These are phyloP conservation scores for Carduelis carduelis DNA, from an alignment of 2,797 vertebrate species.

Conservation along the genomic window DNA sequence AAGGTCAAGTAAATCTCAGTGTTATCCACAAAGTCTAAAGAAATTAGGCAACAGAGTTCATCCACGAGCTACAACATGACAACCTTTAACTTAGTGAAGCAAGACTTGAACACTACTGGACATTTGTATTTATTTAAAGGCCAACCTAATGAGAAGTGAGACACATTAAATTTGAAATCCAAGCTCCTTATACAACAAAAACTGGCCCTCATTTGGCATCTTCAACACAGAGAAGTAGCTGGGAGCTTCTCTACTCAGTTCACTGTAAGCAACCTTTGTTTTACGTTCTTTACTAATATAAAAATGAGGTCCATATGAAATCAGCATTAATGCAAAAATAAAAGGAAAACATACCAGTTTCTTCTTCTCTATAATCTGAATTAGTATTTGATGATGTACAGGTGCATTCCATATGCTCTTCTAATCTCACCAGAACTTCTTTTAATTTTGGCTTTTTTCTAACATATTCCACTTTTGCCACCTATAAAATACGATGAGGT, in stretches of 20 bases:
- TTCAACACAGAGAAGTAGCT: neutral
- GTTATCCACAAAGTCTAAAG: conserved; percentile 10
- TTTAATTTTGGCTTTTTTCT: conserved; percentile 94
- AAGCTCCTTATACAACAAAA: neutral
- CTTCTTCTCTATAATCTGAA: conserved; percentile 89
- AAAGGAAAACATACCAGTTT: conserved; percentile 82
- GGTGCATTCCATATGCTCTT: conserved; percentile 95
- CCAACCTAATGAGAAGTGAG: neutral
- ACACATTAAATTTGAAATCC: neutral
- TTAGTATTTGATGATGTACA: conserved; percentile 86
- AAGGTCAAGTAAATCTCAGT: conserved; percentile 14
- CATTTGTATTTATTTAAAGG: neutral
- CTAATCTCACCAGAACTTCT: conserved; percentile 95
- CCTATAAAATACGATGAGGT: conserved; percentile 76
- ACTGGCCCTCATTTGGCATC: neutral
- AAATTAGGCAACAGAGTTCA: conserved; percentile 3
- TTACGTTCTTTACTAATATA: neutral
- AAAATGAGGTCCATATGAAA: conserved; percentile 20
- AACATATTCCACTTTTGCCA: conserved; percentile 97
- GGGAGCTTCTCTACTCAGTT: neutral
- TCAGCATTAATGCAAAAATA: conserved; percentile 42
- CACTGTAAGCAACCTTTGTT: neutral
- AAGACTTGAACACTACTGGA: neutral
- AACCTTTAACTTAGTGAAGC: conserved; percentile 34
- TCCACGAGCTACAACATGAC: neutral